These are phyloP conservation scores for Phrynosoma platyrhinos DNA, from an alignment of 2,113 vertebrate species.

Conservation along the genomic window DNA sequence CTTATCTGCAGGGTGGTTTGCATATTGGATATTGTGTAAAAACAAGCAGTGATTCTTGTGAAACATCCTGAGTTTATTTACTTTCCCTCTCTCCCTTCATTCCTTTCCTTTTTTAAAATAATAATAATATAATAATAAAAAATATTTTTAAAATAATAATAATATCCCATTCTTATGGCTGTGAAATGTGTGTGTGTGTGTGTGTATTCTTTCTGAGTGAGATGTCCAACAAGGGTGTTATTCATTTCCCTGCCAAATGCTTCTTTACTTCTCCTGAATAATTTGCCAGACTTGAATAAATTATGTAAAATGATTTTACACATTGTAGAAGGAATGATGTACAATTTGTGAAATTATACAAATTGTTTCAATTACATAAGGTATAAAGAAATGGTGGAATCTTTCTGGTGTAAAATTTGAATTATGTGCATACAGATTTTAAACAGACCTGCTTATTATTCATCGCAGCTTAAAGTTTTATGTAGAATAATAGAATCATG, in stretches of 20 bases:
- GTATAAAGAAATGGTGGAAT: neutral
- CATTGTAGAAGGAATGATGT: neutral
- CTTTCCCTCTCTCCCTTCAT: neutral
- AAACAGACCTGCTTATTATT: neutral
- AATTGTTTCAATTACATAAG: neutral
- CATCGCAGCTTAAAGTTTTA: neutral
- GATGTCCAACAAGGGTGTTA: neutral
- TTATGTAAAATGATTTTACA: neutral
- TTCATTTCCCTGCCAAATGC: neutral
- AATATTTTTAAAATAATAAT: too few relatives aligned
- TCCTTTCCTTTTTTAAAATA: neutral
- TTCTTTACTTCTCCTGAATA: neutral
- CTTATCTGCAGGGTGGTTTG: too few relatives aligned
- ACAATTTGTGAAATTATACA: neutral
- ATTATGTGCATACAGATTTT: neutral
- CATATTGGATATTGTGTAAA: neutral
- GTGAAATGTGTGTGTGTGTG: neutral
- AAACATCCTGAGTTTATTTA: neutral
- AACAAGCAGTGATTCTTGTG: neutral
- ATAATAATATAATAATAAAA: too few relatives aligned
- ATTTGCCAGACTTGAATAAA: neutral
- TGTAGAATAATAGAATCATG: neutral
- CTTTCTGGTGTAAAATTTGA: neutral
- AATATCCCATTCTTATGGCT: neutral
- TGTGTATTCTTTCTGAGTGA: neutral